These are phyloP conservation scores for Percopsis omiscomaycus DNA, from an alignment of 2,797 vertebrate species.

Conservation along the genomic window DNA sequence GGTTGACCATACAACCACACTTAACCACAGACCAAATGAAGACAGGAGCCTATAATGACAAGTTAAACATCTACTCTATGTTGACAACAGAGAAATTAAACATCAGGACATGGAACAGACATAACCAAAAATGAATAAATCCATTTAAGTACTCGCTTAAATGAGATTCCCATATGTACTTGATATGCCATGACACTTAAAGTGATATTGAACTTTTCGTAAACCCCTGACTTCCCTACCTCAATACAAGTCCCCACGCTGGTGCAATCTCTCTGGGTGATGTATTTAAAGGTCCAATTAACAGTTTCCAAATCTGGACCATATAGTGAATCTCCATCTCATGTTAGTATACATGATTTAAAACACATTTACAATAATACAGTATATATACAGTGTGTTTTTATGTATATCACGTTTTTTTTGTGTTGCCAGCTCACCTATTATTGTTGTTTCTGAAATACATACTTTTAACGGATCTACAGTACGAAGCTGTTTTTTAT, in stretches of 20 bases:
- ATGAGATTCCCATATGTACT: slow-evolving; percentile 83
- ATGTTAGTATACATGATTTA: too few relatives aligned
- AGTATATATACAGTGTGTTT: too few relatives aligned
- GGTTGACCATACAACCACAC: slow-evolving; percentile 37
- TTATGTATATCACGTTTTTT: too few relatives aligned
- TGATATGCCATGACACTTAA: slow-evolving; percentile 66
- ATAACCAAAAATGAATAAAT: slow-evolving; percentile 72
- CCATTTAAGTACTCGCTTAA: slow-evolving; percentile 87
- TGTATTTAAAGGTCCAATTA: background rate
- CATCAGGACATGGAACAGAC: slow-evolving; percentile 69
- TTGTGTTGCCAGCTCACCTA: too few relatives aligned
- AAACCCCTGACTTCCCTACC: background rate
- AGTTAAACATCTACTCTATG: slow-evolving; percentile 48
- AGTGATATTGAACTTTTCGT: slow-evolving; percentile 3
- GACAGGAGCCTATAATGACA: slow-evolving; percentile 52
- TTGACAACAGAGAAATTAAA: slow-evolving; percentile 52
- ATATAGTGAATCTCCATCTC: too few relatives aligned
- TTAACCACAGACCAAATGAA: slow-evolving; percentile 52
- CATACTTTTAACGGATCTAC: too few relatives aligned
- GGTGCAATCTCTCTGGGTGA: too few relatives aligned
- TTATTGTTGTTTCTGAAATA: too few relatives aligned
- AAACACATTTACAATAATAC: too few relatives aligned
- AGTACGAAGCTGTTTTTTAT: too few relatives aligned
- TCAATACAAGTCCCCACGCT: background rate
- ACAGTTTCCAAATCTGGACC: too few relatives aligned